These are phyloP conservation scores for Tetranychus cinnabarinus DNA, from an alignment of 1,140 invertebrate genomes.

Conservation along the genomic window DNA sequence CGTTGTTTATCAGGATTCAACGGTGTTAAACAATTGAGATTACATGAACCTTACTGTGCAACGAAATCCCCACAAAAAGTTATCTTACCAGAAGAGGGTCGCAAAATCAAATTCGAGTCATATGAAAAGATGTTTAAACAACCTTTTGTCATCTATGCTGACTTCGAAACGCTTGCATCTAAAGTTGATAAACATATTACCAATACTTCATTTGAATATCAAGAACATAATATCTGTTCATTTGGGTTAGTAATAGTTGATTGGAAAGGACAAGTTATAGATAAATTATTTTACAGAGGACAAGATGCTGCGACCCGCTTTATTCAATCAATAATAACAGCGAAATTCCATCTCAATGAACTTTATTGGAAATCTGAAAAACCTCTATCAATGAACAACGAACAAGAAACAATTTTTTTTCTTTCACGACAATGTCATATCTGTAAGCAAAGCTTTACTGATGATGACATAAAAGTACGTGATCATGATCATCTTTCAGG, in stretches of 20 bases:
- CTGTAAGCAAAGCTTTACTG: too few relatives aligned
- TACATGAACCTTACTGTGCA: too few relatives aligned
- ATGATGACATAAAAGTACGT: not conserved
- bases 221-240: not conserved
- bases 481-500: not conserved
- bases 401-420: not conserved
- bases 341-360: not conserved
- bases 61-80: too few relatives aligned
- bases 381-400: not conserved
- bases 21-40: not conserved
- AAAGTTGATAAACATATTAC: too few relatives aligned
- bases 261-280: not conserved
- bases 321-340: not conserved
- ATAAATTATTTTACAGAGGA: not conserved
- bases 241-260: not conserved
- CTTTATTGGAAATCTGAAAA: not conserved
- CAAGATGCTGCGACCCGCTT: not conserved
- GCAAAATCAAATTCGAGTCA: too few relatives aligned
- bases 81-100: too few relatives aligned
- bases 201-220: too few relatives aligned
- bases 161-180: not conserved
- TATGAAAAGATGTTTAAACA: too few relatives aligned
- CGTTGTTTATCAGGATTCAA: too few relatives aligned
- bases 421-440: too few relatives aligned
- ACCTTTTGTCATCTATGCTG: too few relatives aligned